Percentiles rank a stretch among this genome's conserved stretches.
Conservation (phyloP, 2,113 vertebrate genomes). For the Crotalus horridus region DNA sequence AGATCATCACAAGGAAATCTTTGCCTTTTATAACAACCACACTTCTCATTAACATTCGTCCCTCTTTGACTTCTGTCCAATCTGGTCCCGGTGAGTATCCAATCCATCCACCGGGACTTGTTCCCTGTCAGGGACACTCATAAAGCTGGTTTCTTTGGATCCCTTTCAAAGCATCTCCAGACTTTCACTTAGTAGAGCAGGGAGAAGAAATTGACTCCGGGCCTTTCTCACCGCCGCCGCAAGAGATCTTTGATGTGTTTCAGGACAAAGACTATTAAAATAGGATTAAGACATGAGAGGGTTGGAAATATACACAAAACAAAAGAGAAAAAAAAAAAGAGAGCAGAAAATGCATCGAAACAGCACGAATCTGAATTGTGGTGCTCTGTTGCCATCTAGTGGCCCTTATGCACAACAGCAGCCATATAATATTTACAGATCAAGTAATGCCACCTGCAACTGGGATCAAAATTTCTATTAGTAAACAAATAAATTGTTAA, state of each 20-base stretch:
- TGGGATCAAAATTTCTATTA: neutral
- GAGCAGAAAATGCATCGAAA: neutral
- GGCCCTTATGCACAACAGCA: neutral
- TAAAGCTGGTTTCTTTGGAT: neutral
- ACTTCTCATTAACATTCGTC: neutral
- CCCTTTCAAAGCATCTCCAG: neutral
- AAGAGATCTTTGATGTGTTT: neutral
- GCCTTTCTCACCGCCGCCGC: neutral
- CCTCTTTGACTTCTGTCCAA: neutral
- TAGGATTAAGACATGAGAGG: constrained; percentile 16
- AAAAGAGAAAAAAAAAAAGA: too few relatives aligned
- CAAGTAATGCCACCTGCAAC: too few relatives aligned
- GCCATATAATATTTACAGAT: neutral
- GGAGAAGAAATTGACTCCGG: neutral
- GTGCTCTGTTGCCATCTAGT: constrained; percentile 1
- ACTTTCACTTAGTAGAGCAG: neutral
- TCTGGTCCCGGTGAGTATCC: neutral
- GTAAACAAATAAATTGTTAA: neutral
- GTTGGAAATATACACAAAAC: neutral
- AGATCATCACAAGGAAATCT: neutral
- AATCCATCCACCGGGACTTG: neutral
- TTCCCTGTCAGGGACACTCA: neutral
- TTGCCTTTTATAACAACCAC: neutral
- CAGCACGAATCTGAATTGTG: neutral
- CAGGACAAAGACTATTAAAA: constrained; percentile 1